Evolutionary conservation across 2,797 vertebrate species (phyloP).

Genomic region (Naso thynnoides): DNA sequence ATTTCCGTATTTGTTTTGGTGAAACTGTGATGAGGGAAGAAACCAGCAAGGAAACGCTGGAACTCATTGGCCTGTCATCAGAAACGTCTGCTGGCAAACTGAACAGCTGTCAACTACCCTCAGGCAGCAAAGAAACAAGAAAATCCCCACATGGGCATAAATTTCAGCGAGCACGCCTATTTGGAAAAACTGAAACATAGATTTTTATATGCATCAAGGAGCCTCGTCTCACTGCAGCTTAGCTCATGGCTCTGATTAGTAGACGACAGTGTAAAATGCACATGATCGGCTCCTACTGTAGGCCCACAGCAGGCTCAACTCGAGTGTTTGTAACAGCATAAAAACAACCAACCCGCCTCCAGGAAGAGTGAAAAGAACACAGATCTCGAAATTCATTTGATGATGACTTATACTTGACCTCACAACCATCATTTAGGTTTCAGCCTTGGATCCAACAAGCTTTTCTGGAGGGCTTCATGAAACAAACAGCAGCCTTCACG

Average conservation of each 20-base stretch:
- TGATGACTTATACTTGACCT: constrained; percentile 62
- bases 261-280: constrained; percentile 33
- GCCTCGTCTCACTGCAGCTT: constrained; percentile 31
- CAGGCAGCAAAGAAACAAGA: constrained; percentile 57
- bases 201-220: constrained; percentile 47
- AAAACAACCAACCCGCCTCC: constrained; percentile 34
- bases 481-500: constrained; percentile 33
- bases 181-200: constrained; percentile 42
- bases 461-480: constrained; percentile 37
- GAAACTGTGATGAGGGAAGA: constrained; percentile 45
- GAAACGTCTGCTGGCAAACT: constrained; percentile 54
- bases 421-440: constrained; percentile 44
- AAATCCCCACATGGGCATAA: constrained; percentile 51
- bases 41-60: constrained; percentile 21
- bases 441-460: constrained; percentile 35
- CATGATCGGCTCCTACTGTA: constrained; percentile 22
- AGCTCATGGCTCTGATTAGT: constrained; percentile 52
- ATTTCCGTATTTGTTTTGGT: constrained; percentile 66
- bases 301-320: constrained; percentile 33
- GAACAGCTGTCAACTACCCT: constrained; percentile 69
- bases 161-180: constrained; percentile 44
- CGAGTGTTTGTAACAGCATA: constrained; percentile 43
- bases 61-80: constrained; percentile 59
- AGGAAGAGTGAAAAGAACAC: constrained; percentile 40
- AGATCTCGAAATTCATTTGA: constrained; percentile 50